These are phyloP conservation scores for Pelagia noctiluca DNA, from an alignment of 30 jellyfish, hydroid and myxozoan species.

Conservation along the genomic window DNA sequence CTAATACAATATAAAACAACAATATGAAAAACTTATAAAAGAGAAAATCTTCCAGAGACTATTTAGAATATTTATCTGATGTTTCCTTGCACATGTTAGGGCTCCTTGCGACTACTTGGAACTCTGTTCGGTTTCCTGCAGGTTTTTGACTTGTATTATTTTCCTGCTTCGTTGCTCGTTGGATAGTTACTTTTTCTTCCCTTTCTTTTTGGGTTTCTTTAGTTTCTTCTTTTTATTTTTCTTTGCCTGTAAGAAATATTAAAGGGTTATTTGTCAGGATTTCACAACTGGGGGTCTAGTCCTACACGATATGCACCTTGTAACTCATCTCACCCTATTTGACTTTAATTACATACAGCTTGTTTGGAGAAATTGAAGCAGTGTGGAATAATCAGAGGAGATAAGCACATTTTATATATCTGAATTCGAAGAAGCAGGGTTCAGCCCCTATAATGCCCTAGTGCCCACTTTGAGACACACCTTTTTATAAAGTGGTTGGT, in stretches of 20 bases:
- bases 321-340: not conserved
- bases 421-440: not conserved
- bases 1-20: no score
- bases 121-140: slow-evolving; percentile 24
- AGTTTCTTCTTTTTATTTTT: slow-evolving; percentile 38
- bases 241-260: slow-evolving; percentile 15
- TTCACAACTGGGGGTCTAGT: not conserved
- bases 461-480: not conserved
- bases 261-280: not conserved
- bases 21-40: no score
- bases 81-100: no score
- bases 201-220: slow-evolving; percentile 29
- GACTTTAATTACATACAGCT: not conserved
- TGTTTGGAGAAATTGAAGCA: not conserved
- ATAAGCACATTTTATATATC: no score
- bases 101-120: no score
- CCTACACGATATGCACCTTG: not conserved
- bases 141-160: slow-evolving; percentile 33
- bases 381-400: not conserved
- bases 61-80: no score
- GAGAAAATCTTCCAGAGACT: no score
- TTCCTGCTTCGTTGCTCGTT: not conserved
- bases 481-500: not conserved
- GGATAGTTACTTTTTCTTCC: slow-evolving; percentile 8
- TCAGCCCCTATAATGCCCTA: not conserved